A percentile compares a stretch with the other conserved stretches of the same genome.
These are phyloP conservation scores for Heteromyza rotundicornis DNA, from an alignment of 2,888 invertebrate genomes.

Conservation along the genomic window DNA sequence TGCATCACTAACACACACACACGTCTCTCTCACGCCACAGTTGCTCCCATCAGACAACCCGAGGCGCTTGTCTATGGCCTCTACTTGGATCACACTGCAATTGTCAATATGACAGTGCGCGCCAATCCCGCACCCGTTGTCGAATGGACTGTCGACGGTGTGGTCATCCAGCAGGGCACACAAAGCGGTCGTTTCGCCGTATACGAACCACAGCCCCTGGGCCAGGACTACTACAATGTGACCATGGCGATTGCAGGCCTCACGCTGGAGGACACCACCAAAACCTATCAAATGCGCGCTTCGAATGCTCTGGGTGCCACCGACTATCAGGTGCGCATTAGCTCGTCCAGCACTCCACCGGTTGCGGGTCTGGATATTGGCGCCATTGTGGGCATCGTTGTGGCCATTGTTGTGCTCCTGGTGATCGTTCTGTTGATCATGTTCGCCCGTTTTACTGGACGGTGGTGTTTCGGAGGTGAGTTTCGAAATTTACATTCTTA, in stretches of 20 bases:
- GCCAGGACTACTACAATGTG: constrained; percentile 73
- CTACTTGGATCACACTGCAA: constrained; percentile 74
- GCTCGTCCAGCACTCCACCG: constrained; percentile 71
- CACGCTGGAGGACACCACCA: constrained; percentile 77
- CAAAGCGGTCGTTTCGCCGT: constrained; percentile 56
- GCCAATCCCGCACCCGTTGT: constrained; percentile 76
- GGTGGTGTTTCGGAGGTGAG: constrained; percentile 90
- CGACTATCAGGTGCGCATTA: constrained; percentile 72
- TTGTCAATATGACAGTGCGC: constrained; percentile 74
- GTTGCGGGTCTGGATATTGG: constrained; percentile 76
- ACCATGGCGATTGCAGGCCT: constrained; percentile 72
- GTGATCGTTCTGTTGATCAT: constrained; percentile 71
- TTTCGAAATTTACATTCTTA: constrained; percentile 24
- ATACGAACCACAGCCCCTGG: constrained; percentile 53
- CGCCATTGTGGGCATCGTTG: constrained; percentile 77
- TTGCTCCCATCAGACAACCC: constrained; percentile 69
- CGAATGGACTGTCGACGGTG: constrained; percentile 72
- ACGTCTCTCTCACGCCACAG: constrained; percentile 61
- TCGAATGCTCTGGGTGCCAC: constrained; percentile 72
- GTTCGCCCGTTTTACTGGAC: constrained; percentile 79
- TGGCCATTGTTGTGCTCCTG: constrained; percentile 72
- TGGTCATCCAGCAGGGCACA: constrained; percentile 64
- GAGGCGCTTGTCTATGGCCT: constrained; percentile 75
- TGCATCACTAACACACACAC: neutral
- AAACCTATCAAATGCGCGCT: constrained; percentile 72